Conservation (phyloP, 2,888 invertebrate genomes). For the Diogma glabrata region DNA sequence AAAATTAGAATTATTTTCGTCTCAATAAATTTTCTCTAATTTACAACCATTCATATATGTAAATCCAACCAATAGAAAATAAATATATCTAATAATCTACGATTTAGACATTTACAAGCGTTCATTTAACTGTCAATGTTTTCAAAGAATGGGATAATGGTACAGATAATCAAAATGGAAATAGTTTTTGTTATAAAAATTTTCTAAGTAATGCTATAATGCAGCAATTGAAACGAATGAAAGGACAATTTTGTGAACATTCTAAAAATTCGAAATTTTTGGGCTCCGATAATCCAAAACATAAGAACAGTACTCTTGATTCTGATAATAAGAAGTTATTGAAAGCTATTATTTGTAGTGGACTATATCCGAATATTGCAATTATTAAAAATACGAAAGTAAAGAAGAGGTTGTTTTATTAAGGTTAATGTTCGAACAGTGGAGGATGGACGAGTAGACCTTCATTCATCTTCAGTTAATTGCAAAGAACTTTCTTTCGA, state of each 20-base stretch:
- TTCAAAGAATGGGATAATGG: slow-evolving; percentile 48
- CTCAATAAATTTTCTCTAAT: too few relatives aligned
- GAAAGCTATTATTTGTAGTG: slow-evolving; percentile 75
- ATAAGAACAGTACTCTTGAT: slow-evolving; percentile 55
- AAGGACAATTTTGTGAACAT: slow-evolving; percentile 63
- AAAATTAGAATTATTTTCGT: too few relatives aligned
- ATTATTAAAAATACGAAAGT: slow-evolving; percentile 25
- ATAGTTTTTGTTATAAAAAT: slow-evolving; percentile 56
- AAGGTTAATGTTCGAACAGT: slow-evolving; percentile 39
- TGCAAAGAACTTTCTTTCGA: slow-evolving; percentile 39
- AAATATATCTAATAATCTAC: too few relatives aligned
- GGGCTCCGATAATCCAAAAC: slow-evolving; percentile 40
- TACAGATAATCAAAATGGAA: slow-evolving; percentile 25
- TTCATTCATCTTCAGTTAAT: slow-evolving; percentile 77
- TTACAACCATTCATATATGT: too few relatives aligned
- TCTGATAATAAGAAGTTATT: slow-evolving; percentile 63
- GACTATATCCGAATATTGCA: slow-evolving; percentile 82
- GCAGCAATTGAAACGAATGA: slow-evolving; percentile 63
- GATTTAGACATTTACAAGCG: too few relatives aligned
- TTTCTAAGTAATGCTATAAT: slow-evolving; percentile 57
- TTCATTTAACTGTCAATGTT: slow-evolving; percentile 70
- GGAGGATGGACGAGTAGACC: slow-evolving; percentile 47
- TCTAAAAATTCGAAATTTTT: slow-evolving; percentile 68
- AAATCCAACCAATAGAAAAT: too few relatives aligned
- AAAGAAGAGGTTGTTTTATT: not conserved